Percentiles rank a stretch among this genome's conserved stretches.
Conservation (phyloP, 2,797 vertebrate species). For the Notolabrus celidotus region DNA sequence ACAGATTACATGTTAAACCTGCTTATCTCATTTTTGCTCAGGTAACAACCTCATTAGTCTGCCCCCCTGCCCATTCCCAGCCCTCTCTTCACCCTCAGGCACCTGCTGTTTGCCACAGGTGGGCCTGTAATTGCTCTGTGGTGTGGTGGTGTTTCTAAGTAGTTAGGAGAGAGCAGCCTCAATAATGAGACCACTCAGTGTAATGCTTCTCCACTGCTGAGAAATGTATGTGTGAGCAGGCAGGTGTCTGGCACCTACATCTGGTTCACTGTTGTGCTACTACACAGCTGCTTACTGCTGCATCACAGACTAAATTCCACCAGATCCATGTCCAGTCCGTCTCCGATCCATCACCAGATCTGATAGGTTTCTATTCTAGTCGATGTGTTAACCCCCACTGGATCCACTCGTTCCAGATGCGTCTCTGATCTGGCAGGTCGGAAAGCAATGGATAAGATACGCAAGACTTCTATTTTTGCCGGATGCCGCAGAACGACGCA, state of each 20-base stretch:
- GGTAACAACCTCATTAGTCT: slow-evolving; percentile 72
- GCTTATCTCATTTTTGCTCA: slow-evolving; percentile 57
- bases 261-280: slow-evolving; percentile 39
- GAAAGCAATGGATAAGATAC: no score
- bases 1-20: slow-evolving; percentile 33
- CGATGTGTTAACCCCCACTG: no score
- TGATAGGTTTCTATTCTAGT: no score
- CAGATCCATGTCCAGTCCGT: no score
- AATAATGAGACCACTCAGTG: slow-evolving; percentile 74
- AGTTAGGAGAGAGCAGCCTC: slow-evolving; percentile 61
- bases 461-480: no score
- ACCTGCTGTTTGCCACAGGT: slow-evolving; percentile 76
- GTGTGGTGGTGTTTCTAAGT: slow-evolving; percentile 66
- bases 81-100: slow-evolving; percentile 65
- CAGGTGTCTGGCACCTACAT: slow-evolving; percentile 53
- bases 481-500: no score
- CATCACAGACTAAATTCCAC: neutral
- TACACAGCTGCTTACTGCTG: slow-evolving; percentile 50
- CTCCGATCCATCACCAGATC: no score
- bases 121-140: slow-evolving; percentile 79
- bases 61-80: slow-evolving; percentile 64
- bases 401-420: no score
- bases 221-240: slow-evolving; percentile 34
- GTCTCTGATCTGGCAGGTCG: no score
- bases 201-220: slow-evolving; percentile 51